Evolutionary conservation across 2,888 invertebrate species (phyloP).

Genomic region (Cryptosula pallasiana): DNA sequence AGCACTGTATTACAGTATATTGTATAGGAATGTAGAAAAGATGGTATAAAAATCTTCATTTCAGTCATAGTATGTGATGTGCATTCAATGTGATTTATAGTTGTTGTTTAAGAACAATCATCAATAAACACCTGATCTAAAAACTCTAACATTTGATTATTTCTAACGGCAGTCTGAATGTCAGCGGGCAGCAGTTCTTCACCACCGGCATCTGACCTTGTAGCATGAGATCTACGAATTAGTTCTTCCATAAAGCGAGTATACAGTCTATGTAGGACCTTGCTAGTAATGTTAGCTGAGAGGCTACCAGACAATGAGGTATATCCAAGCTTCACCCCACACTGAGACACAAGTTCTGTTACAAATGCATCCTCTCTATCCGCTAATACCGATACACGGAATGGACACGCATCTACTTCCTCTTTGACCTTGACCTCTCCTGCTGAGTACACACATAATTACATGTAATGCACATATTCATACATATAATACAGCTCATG

Average conservation of each 20-base stretch:
- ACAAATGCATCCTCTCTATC: not conserved
- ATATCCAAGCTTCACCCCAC: not conserved
- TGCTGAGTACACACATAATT: not conserved
- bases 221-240: not conserved
- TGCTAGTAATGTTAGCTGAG: not conserved
- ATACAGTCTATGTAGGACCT: not conserved
- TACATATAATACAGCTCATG: too few species aligned
- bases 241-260: slow-evolving; percentile 1
- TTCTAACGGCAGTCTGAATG: not conserved
- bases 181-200: not conserved
- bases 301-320: not conserved
- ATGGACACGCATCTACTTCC: not conserved
- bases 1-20: too few species aligned
- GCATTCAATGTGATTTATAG: too few species aligned
- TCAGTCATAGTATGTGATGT: too few species aligned
- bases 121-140: not conserved
- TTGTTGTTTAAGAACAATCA: too few species aligned
- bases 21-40: too few species aligned
- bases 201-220: too few species aligned
- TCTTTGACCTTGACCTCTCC: not conserved
- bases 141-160: not conserved
- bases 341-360: not conserved
- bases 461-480: too few species aligned
- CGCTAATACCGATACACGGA: not conserved
- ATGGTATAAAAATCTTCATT: too few species aligned